phyloP scores from a whole-genome alignment of 2,888 invertebrate genomes.

The Hanleya hanleyi region DNA sequence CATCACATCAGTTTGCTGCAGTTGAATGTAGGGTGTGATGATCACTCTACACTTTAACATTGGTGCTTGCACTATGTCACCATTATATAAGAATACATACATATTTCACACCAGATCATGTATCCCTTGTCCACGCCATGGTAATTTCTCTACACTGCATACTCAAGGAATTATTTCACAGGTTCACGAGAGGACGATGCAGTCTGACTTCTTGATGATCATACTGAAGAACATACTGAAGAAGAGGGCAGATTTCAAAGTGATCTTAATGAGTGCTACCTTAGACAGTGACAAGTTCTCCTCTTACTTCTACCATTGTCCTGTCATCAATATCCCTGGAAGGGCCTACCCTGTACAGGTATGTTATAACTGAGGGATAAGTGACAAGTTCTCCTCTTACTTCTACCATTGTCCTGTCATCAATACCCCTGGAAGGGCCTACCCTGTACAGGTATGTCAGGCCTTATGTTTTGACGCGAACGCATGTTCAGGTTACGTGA shows the following conservation, averaged over 20 bases:
- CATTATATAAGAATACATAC: too few relatives aligned
- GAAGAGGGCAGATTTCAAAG: conserved; percentile 55
- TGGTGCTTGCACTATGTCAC: too few relatives aligned
- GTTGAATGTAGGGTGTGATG: too few relatives aligned
- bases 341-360: conserved; percentile 66
- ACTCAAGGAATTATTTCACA: conserved; percentile 36
- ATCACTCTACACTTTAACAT: too few relatives aligned
- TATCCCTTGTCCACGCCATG: too few relatives aligned
- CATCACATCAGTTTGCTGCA: too few relatives aligned
- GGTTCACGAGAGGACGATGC: conserved; percentile 70
- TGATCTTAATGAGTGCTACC: conserved; percentile 72
- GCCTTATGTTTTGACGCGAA: too few relatives aligned
- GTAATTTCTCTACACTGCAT: too few relatives aligned
- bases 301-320: conserved; percentile 66
- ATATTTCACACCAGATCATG: too few relatives aligned
- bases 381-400: conserved; percentile 66
- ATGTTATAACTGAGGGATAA: too few relatives aligned
- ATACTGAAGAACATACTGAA: conserved; percentile 57
- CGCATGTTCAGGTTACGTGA: too few relatives aligned
- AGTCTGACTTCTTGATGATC: conserved; percentile 70
- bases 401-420: conserved; percentile 68
- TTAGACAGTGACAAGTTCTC: conserved; percentile 68
- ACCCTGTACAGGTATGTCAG: conserved; percentile 60
- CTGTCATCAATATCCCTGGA: conserved; percentile 67
- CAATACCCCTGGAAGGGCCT: conserved; percentile 67